phyloP scores from a whole-genome alignment of 2,797 vertebrate genomes.

The Peromyscus aztecus region DNA sequence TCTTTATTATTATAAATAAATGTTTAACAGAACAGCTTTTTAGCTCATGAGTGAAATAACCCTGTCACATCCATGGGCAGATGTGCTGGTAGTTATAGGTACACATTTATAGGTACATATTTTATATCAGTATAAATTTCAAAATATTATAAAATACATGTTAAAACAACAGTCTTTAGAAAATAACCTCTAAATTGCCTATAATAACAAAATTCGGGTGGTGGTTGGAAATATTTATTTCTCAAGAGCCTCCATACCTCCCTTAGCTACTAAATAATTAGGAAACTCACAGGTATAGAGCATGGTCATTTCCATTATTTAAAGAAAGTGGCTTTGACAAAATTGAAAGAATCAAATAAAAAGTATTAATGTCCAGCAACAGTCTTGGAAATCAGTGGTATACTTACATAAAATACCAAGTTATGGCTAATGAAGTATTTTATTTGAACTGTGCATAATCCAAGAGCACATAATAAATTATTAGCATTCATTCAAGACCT shows the following conservation, averaged over 20 bases:
- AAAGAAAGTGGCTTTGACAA: not conserved
- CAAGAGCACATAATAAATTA: not conserved
- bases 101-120: not conserved
- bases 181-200: not conserved
- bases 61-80: not conserved
- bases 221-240: not conserved
- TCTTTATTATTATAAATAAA: not conserved
- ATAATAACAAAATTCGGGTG: not conserved
- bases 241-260: not conserved
- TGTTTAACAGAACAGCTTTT: not conserved
- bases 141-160: not conserved
- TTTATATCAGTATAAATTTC: not conserved
- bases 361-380: not conserved
- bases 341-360: constrained; percentile 5
- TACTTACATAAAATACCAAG: not conserved
- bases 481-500: not conserved
- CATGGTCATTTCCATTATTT: not conserved
- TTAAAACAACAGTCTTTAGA: not conserved
- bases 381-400: not conserved
- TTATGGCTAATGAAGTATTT: not conserved
- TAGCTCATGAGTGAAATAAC: not conserved
- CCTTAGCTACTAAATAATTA: not conserved
- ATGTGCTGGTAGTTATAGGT: too few species aligned
- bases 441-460: not conserved
- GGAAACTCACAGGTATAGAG: not conserved